Base-by-base conservation (phyloP, 2,797 vertebrate genomes). In the Perodicticus potto region DNA sequence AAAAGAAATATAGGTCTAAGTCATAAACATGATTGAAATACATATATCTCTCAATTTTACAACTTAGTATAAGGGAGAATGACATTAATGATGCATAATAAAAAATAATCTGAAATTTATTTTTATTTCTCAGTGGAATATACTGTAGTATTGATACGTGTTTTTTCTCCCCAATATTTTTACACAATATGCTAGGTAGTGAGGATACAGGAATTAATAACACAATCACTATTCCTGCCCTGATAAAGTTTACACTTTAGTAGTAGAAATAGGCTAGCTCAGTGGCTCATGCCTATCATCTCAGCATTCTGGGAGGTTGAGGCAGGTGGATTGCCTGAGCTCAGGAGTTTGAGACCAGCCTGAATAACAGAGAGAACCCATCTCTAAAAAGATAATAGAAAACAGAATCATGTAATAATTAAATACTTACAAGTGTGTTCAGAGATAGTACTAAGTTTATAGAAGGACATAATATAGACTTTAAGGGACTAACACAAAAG, bases 61-160 rank as follows among this genome's bases (percentile, higher is more conserved):
- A 45, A 37, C 27, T 81, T 37, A 91, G 25, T 81, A 81, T 92
- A 81, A 65, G n/a, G 7, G 34, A 93, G 19, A 20, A 67, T 76
- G 34, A 53, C 45, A 77, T 93, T 63, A 57, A 57, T 70, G 16
- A 81, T 55, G 27, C 65, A 14, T 73, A 86, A 77, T 49, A 23
- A 92, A 92, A 86, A 89, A 82, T 87, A 73, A 78, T 86, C 22
- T 95, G 76, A 89, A 92, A 73, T n/a, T 86, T 81, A 87, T 82
- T 90, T 63, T 63, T 91, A 84, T 91, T 87, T 94, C 43, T 92
- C 32, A 77, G 45, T 86, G n/a, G 20, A 83, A 72, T 90, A 78
- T 11, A 67, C 34, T 86, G 14, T 37, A 89, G 45, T 78, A 73
- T 73, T 61, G 20, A 89, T 83, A 90, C 10, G 34, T 61, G 55